Evolutionary conservation across 2,797 vertebrate genomes (phyloP), one percentile per base, ranked within the genome.

Genomic region (Esox lucius): DNA sequence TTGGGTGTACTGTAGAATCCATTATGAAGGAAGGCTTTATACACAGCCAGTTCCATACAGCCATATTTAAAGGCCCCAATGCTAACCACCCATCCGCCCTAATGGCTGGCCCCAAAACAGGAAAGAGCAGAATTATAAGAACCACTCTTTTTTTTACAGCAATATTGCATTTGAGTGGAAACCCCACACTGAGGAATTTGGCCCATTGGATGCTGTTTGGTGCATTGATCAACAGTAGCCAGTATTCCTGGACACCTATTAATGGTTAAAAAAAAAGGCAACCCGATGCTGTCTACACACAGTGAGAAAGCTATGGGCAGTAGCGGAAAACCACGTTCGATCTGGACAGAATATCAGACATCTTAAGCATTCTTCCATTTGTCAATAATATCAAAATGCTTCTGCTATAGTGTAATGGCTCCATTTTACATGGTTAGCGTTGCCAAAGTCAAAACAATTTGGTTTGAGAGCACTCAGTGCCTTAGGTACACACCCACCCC

Each of bases 1-100:
- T 78, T 61, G 82, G 82, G 76, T 72, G 85, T 87, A 85, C 74
- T 75, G 64, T 61, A 51, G 71, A 64, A 72, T 68, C 33, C 26
- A 80, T 86, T 86, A 88, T 91, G 87, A 91, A 89, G 84, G 83
- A 83, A 87, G 67, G 85, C 91, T 91, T 91, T 91, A 90, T 88
- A 84, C 61, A 53, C 81, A 68, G 90, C 85, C 90, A 89, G 87
- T 86, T 85, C 87, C 85, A 83, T 87, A 87, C 88, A 90, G 87
- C 88, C 86, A 78, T 85, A 82, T 86, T 84, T 80, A 88, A 91
- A 77, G 87, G 81, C 68, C 78, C 77, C 61, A 77, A 80, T 81
- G 86, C 87, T 84, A 87, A 91, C 88, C 77, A 90, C 51, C 75
- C 78, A 80, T 73, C 81, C 83, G 73, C 81, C 86, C 76, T 68